Conservation (phyloP, 2,888 invertebrate genomes). For the Sclerodermus sp. region DNA sequence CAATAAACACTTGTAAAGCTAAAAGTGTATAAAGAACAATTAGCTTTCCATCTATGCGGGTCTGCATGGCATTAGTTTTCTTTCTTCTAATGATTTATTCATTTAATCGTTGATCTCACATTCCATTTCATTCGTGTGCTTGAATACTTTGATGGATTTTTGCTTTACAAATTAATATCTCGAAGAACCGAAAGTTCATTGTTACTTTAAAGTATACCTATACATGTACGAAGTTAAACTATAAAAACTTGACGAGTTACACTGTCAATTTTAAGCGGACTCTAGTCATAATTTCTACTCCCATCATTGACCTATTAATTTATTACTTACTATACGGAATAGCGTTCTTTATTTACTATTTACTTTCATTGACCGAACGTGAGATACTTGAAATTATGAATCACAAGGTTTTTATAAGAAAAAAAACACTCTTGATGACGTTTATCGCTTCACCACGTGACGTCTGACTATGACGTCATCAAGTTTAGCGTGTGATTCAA, state of each 20-base stretch:
- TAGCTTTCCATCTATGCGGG: slow-evolving; percentile 53
- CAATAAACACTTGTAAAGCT: slow-evolving; percentile 52
- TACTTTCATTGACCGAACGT: no score
- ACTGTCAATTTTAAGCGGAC: no score
- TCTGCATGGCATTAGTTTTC: slow-evolving; percentile 49
- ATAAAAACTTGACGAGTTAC: no score
- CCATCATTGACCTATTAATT: no score
- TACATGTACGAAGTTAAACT: no score
- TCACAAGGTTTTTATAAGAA: no score
- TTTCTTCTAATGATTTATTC: slow-evolving; percentile 13
- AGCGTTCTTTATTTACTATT: no score
- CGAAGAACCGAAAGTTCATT: neutral
- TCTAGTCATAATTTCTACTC: no score
- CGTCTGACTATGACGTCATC: slow-evolving; percentile 33
- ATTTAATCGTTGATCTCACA: slow-evolving; percentile 25
- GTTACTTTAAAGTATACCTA: neutral
- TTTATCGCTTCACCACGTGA: slow-evolving; percentile 22
- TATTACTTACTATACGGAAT: no score
- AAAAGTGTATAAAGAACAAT: slow-evolving; percentile 51
- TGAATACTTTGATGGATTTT: slow-evolving; percentile 19
- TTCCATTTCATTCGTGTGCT: slow-evolving; percentile 11
- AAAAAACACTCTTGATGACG: no score
- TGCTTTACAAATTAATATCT: slow-evolving; percentile 1
- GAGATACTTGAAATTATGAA: no score
- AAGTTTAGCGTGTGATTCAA: slow-evolving; percentile 32